Percentiles rank a stretch among this genome's conserved stretches.
Evolutionary conservation across 2,797 vertebrate genomes (phyloP).

Genomic region (Coregonus suidteri): DNA sequence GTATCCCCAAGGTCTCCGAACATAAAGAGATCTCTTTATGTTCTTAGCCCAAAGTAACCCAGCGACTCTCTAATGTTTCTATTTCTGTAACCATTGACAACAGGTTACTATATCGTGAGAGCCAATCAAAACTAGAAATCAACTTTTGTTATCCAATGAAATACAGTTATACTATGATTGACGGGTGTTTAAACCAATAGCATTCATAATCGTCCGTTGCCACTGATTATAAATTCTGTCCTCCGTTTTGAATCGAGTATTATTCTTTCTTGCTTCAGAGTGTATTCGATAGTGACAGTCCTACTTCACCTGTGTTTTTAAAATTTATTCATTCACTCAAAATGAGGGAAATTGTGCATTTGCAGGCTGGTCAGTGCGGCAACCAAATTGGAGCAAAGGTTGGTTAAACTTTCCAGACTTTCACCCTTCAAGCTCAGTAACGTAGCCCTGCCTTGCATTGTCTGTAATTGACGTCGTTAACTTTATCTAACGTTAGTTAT

Average conservation of each 20-base stretch:
- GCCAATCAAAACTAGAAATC: slow-evolving; percentile 21
- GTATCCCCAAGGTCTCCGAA: background rate
- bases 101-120: slow-evolving; percentile 12
- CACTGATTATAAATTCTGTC: slow-evolving; percentile 24
- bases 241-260: background rate
- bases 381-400: slow-evolving; percentile 81
- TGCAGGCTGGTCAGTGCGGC: slow-evolving; percentile 78
- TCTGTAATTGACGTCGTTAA: background rate
- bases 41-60: slow-evolving; percentile 20
- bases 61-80: slow-evolving; percentile 1
- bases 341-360: slow-evolving; percentile 79
- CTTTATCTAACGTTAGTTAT: background rate
- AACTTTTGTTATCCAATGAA: slow-evolving; percentile 26
- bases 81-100: slow-evolving; percentile 32
- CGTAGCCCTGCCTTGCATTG: background rate
- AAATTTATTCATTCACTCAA: background rate
- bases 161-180: slow-evolving; percentile 20
- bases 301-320: background rate
- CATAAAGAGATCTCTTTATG: too few species aligned
- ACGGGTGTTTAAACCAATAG: slow-evolving; percentile 31
- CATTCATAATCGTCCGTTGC: background rate
- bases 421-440: background rate
- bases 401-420: slow-evolving; percentile 23
- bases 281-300: background rate
- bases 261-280: background rate